Percentiles rank a stretch among this genome's conserved stretches.
These are phyloP conservation scores for Alviniconcha marisindica DNA, from an alignment of 1,140 invertebrate genomes.

Conservation along the genomic window DNA sequence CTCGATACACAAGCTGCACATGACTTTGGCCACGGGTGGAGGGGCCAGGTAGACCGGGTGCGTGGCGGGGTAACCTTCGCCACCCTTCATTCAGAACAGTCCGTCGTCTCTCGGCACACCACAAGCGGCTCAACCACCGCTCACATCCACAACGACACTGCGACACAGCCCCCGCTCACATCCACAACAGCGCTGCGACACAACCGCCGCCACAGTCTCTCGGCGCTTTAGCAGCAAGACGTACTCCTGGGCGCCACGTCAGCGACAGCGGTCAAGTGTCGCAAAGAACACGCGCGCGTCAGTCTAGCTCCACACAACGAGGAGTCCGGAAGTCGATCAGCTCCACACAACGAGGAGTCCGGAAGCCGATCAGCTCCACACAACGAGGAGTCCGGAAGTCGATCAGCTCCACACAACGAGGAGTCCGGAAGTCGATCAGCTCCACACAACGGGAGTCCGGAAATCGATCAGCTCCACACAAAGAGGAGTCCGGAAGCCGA, in stretches of 20 bases:
- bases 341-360: too few relatives aligned
- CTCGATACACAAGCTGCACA: slow-evolving; percentile 66
- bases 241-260: not conserved
- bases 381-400: too few relatives aligned
- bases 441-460: too few relatives aligned
- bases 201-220: not conserved
- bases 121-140: not conserved
- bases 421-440: too few relatives aligned
- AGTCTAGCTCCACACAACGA: not conserved
- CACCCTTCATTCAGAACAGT: slow-evolving; percentile 53
- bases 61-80: slow-evolving; percentile 30
- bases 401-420: too few relatives aligned
- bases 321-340: too few relatives aligned
- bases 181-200: too few relatives aligned
- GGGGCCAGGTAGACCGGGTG: slow-evolving; percentile 31
- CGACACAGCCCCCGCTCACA: too few relatives aligned
- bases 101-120: too few relatives aligned
- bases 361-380: too few relatives aligned
- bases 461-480: too few relatives aligned
- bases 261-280: not conserved
- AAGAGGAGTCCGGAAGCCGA: too few relatives aligned
- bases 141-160: not conserved
- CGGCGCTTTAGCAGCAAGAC: not conserved
- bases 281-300: not conserved
- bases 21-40: slow-evolving; percentile 48